A percentile compares a stretch with the other conserved stretches of the same genome.
These are phyloP conservation scores for Myioborus melanocephalus DNA, from an alignment of 2,797 vertebrate species.

Conservation along the genomic window DNA sequence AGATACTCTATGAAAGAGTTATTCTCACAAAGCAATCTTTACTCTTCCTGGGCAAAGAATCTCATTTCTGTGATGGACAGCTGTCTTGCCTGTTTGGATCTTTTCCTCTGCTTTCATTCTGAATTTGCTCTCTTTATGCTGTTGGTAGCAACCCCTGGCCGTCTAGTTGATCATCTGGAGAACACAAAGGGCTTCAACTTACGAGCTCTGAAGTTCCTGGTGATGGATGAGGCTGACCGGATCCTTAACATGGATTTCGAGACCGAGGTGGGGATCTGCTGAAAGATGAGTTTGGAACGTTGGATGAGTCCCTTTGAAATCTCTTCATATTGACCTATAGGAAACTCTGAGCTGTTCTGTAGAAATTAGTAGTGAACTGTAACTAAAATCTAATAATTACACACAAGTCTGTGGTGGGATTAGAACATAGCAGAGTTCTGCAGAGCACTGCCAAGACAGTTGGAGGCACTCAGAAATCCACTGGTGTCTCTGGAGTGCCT, in stretches of 20 bases:
- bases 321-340: accelerated
- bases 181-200: slow-evolving; percentile 97
- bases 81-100: neutral
- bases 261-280: slow-evolving; percentile 82
- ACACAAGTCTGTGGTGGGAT: neutral
- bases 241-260: slow-evolving; percentile 99
- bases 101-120: neutral
- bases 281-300: neutral
- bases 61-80: neutral
- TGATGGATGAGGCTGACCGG: slow-evolving; percentile 97
- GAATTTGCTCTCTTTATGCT: neutral
- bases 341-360: neutral
- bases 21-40: neutral
- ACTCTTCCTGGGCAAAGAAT: neutral
- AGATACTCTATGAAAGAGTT: neutral
- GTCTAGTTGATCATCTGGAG: slow-evolving; percentile 93
- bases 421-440: neutral
- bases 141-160: slow-evolving; percentile 89
- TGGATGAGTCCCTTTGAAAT: neutral
- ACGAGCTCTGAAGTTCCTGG: slow-evolving; percentile 89
- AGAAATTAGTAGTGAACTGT: neutral
- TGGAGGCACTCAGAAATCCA: neutral
- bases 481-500: neutral
- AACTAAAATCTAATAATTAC: neutral
- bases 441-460: neutral